phyloP scores from a whole-genome alignment of 2,113 vertebrate species.

The Lathamus discolor region DNA sequence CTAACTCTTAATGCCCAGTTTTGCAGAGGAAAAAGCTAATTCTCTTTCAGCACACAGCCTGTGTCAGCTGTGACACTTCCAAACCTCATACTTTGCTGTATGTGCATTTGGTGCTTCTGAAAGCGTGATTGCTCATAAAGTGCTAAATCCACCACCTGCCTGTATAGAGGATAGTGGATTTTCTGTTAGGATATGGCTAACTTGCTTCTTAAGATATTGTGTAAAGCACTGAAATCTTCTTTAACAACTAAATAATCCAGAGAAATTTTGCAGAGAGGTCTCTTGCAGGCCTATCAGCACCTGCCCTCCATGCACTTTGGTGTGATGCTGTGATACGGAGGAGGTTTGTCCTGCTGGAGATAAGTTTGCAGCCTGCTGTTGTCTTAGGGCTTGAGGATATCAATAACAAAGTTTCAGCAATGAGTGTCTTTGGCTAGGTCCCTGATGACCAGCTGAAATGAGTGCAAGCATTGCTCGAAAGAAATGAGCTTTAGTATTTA shows the following conservation, averaged over 20 bases:
- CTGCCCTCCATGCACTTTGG: neutral
- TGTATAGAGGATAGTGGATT: neutral
- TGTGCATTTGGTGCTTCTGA: neutral
- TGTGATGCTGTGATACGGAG: fast-evolving
- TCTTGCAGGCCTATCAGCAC: neutral
- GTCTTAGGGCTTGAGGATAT: neutral
- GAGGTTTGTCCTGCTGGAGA: neutral
- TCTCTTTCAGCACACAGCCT: neutral
- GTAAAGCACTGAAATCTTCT: neutral
- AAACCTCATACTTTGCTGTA: neutral
- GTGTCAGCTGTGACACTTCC: neutral
- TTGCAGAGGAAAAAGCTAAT: conserved; percentile 2
- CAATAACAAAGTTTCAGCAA: neutral
- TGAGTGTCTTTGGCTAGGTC: neutral
- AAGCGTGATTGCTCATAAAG: neutral
- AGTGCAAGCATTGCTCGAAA: neutral
- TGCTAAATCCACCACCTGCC: neutral
- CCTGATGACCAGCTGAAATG: neutral
- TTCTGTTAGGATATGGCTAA: neutral
- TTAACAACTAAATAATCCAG: neutral
- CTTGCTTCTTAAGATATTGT: neutral
- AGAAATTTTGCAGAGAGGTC: neutral
- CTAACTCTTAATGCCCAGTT: neutral
- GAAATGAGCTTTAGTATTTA: neutral
- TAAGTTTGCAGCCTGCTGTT: neutral